A percentile compares a stretch with the other conserved stretches of the same genome.
Evolutionary conservation across 2,888 invertebrate genomes (phyloP).

Genomic region (Drosophila mayaguana): DNA sequence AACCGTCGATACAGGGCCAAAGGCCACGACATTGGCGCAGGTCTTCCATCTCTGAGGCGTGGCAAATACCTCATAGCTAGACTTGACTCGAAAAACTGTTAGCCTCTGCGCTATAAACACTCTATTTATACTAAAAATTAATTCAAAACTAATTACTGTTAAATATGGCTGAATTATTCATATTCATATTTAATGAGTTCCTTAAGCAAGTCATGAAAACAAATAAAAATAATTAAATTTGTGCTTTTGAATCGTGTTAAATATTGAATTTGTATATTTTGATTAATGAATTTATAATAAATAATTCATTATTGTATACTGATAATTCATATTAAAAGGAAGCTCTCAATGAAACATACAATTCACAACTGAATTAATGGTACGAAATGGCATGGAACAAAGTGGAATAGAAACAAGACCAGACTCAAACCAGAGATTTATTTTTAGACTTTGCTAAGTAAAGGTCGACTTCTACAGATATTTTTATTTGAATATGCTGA

Average conservation of each 20-base stretch:
- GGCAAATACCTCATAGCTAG: constrained; percentile 70
- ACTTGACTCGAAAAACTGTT: constrained; percentile 14
- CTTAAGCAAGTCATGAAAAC: constrained; percentile 8
- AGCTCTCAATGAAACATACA: neutral
- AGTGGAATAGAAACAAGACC: neutral
- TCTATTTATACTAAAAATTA: constrained; percentile 34
- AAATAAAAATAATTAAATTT: constrained; percentile 24
- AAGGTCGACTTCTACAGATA: neutral
- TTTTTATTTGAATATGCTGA: neutral
- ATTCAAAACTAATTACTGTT: constrained; percentile 4
- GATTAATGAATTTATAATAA: neutral
- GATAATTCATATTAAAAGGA: neutral
- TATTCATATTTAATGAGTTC: constrained; percentile 8
- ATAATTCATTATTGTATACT: neutral
- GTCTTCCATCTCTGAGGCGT: constrained; percentile 54
- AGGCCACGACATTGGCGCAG: constrained; percentile 65
- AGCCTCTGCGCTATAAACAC: neutral
- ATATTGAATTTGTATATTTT: neutral
- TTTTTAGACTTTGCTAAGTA: neutral
- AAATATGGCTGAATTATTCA: constrained; percentile 17
- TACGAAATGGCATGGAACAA: neutral
- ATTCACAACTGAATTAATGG: neutral
- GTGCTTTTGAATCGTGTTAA: constrained; percentile 1
- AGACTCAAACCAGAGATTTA: neutral
- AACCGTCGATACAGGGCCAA: constrained; percentile 58